Evolutionary conservation across 2,797 vertebrate genomes (phyloP), one percentile per base, ranked within the genome.

Genomic region (Chrosomus eos): DNA sequence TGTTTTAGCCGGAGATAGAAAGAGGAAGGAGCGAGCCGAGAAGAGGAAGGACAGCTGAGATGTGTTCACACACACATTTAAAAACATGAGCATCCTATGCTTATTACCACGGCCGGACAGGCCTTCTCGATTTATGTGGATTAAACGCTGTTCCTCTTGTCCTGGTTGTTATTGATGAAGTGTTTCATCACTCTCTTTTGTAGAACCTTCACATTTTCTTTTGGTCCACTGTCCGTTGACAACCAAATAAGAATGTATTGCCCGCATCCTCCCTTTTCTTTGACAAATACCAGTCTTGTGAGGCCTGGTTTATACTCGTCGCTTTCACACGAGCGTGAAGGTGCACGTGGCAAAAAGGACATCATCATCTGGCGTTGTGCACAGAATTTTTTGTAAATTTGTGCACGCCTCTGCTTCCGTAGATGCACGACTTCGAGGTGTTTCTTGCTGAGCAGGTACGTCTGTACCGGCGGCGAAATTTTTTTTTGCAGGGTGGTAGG

Each of bases 11-110:
- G 16, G 21, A 13, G 28, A 66, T 82, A 28, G 43, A 82, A 74
- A 73, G 58, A 75, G 55, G 58, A 75, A 51, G 55, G 40, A 51
- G 70, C 3, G 3, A 16, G 53, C 36, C 28, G 68, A 81, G 60
- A 72, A 60, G 67, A 72, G 68, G 68, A 81, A 60, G 67, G 80
- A 72, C 80, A 72, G 68, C 68, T 81, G 53, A 58, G 53, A 43
- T 0, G 26, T 81, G 68, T 62, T 72, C 80, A 60, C 38, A 60
- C 38, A 60, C n/a, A 58, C 38, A 33, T 72, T 81, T 81, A 81
- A 53, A 72, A 72, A 60, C 68, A 72, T 45, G 80, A 43, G 38
- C 36, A 3, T 81, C 43, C 36, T 81, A 45, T 81, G 80, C 51
- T 81, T 62, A 81, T 81, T 72, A 72, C n/a, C 26, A 31, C 1